Conservation (phyloP, 2,797 vertebrate species). For the Caiman crocodilus region DNA sequence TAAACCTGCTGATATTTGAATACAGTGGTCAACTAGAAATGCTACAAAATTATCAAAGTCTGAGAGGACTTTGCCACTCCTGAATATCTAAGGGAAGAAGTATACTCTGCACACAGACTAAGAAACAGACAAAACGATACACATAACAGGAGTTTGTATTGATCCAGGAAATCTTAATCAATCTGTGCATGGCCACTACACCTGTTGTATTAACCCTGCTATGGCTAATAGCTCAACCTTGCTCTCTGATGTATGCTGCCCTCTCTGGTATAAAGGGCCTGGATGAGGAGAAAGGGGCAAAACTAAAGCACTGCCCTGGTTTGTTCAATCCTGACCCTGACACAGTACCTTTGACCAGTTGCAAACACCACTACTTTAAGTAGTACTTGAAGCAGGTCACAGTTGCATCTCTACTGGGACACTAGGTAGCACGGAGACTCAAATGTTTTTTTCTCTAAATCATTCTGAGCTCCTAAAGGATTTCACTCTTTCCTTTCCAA, state of each 20-base stretch:
- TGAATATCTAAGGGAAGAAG: background rate
- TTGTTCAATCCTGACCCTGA: background rate
- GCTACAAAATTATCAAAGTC: background rate
- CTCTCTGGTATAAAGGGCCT: accelerated
- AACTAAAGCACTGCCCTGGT: background rate
- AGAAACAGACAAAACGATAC: background rate
- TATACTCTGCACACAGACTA: background rate
- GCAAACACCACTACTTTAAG: background rate
- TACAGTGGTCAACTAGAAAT: background rate
- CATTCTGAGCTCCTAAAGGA: background rate
- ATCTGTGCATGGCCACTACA: background rate
- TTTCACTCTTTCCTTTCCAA: constrained; percentile 20
- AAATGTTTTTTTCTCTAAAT: background rate
- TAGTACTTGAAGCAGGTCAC: background rate
- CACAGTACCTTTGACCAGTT: accelerated
- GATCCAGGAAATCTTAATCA: background rate
- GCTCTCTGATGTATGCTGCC: background rate
- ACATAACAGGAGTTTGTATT: background rate
- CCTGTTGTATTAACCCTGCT: accelerated
- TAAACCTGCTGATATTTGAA: background rate
- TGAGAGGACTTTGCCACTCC: background rate
- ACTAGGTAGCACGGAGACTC: background rate
- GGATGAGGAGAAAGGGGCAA: background rate
- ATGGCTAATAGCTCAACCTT: background rate
- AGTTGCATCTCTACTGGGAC: background rate